Base-by-base conservation (phyloP, 1,140 invertebrate genomes). In the Pollicipes pollicipes region DNA sequence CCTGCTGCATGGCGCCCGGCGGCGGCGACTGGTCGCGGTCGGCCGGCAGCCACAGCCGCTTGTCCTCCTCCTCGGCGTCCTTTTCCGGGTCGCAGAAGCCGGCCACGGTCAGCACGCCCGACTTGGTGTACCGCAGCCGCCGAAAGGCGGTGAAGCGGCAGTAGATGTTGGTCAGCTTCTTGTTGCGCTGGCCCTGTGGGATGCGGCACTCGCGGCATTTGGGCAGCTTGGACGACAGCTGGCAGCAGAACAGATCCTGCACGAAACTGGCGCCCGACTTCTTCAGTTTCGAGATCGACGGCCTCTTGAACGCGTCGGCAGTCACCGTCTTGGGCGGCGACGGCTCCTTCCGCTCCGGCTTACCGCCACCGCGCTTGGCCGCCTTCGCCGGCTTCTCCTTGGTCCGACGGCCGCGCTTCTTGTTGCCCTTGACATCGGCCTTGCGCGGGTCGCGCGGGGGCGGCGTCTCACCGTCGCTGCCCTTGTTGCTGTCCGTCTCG, bases 101-200 rank as follows among this genome's bases (percentile, higher is more conserved):
- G 73, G 90, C 91, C 75, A 92, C 90, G 28, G 88, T 87, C 72
- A 97, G 81, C 76, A 90, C 87, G 66, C 91, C 92, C 77, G 89
- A 90, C 80, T 92, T 91, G 74, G 88, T 91, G 79, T 93, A 96
- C 70, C 88, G 85, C 75, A 97, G 83, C 77, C 91, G 87, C 78
- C 95, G 84, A 81, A 97, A 97, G 74, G 91, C 93, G 81, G 94
- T 97, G 81, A 97, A 97, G 74, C 95, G 84, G 80, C 94, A 97
- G 80, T 96, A 96, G 74, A 95, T 68, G 67, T 35, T 70, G 66
- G 87, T 85, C 81, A 88, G 86, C 76, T 91, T 91, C 78, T 90
- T 90, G 72, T 86, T 88, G 66, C 89, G 82, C 77, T 91, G 90
- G 78, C 88, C 87, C 0, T 88, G 88, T 26, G 88, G 90, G 86